These are phyloP conservation scores for Petrosia ficiformis DNA, from an alignment of 37 sponge, comb jelly and placozoan species.

Conservation along the genomic window DNA sequence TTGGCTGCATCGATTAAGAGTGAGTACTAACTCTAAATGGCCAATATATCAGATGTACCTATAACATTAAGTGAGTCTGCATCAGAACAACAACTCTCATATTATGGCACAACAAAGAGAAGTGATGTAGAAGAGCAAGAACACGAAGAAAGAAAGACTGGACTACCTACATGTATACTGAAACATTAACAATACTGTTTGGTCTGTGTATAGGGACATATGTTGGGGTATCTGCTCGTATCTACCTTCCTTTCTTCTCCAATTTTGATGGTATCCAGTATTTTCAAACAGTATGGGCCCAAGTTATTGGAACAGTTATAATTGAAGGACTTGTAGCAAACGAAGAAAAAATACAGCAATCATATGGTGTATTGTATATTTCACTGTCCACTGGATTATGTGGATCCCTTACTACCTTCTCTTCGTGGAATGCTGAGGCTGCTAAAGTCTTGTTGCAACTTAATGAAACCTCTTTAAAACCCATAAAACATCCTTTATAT, in stretches of 20 bases:
- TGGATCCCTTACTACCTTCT: constrained; percentile 72
- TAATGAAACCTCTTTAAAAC: neutral
- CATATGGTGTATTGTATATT: constrained; percentile 23
- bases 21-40: too few species aligned
- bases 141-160: too few species aligned
- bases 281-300: constrained; percentile 45
- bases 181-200: neutral
- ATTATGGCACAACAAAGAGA: too few species aligned
- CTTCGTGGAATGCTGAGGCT: constrained; percentile 64
- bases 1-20: too few species aligned
- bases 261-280: constrained; percentile 36
- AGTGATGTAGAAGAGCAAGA: too few species aligned
- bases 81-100: too few species aligned
- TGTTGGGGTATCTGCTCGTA: constrained; percentile 29
- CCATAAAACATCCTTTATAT: neutral
- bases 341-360: constrained; percentile 17
- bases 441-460: constrained; percentile 22
- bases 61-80: too few species aligned
- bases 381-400: constrained; percentile 61
- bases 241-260: constrained; percentile 29
- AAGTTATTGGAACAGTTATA: constrained; percentile 47
- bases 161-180: too few species aligned
- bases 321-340: constrained; percentile 37
- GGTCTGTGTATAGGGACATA: constrained; percentile 19
- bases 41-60: too few species aligned